Conservation (phyloP, 30 jellyfish, hydroid and myxozoan species). For the Turritopsis rubra region DNA sequence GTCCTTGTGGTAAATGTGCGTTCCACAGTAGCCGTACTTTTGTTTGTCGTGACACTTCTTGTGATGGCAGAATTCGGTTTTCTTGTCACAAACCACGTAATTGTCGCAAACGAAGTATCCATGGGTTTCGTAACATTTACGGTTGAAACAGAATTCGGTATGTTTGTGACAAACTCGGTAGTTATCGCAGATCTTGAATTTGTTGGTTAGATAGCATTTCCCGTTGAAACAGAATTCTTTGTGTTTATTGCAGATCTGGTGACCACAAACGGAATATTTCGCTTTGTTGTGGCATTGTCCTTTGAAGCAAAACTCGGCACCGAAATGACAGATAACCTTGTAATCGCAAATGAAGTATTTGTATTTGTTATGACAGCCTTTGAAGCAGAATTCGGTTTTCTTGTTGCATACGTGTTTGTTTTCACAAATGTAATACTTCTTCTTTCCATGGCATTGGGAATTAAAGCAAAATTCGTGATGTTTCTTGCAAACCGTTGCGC, state of each 20-base stretch:
- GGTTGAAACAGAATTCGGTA: neutral
- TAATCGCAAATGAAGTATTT: neutral
- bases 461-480: neutral
- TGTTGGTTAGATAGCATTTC: neutral
- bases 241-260: neutral
- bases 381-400: slow-evolving; percentile 4
- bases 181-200: neutral
- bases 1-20: neutral
- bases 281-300: neutral
- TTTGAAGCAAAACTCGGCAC: neutral
- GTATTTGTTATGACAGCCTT: neutral
- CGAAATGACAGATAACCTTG: neutral
- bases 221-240: slow-evolving; percentile 1
- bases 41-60: neutral
- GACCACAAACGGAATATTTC: neutral
- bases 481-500: neutral
- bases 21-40: neutral
- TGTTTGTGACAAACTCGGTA: neutral
- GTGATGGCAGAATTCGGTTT: neutral
- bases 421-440: neutral
- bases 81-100: neutral
- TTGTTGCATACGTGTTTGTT: neutral
- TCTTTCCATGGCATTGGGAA: neutral
- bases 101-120: neutral
- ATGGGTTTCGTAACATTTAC: neutral